These are phyloP conservation scores for Pteria penguin DNA, from an alignment of 2,888 invertebrate species.

Conservation along the genomic window DNA sequence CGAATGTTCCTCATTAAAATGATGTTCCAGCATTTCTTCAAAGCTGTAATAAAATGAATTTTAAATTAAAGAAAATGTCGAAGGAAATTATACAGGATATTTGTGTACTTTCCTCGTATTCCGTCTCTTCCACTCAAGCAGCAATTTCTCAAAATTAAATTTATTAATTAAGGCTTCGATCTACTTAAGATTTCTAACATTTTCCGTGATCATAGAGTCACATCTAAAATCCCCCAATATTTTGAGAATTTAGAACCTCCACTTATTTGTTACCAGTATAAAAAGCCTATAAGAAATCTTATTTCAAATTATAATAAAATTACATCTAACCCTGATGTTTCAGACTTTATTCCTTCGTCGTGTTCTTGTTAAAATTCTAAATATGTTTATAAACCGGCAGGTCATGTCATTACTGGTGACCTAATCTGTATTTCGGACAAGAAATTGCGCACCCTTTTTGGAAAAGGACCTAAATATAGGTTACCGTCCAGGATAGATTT, in stretches of 20 bases:
- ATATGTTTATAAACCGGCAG: not conserved
- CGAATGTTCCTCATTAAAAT: too few species aligned
- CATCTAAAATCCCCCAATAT: not conserved
- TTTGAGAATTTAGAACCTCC: not conserved
- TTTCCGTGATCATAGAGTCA: not conserved
- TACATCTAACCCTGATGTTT: not conserved
- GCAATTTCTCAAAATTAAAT: not conserved
- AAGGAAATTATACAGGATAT: too few species aligned
- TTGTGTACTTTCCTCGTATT: too few species aligned
- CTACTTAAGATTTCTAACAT: not conserved
- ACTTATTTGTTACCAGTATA: not conserved
- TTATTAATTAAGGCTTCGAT: not conserved
- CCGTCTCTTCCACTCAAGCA: too few species aligned
- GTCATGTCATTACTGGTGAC: too few species aligned
- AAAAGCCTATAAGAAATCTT: not conserved
- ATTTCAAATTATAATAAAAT: not conserved
- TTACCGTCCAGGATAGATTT: too few species aligned
- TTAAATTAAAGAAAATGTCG: too few species aligned
- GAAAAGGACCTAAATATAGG: too few species aligned
- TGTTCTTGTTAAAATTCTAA: not conserved
- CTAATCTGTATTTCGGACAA: too few species aligned
- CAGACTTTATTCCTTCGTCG: not conserved
- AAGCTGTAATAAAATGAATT: too few species aligned
- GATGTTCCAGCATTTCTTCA: too few species aligned
- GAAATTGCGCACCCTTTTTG: too few species aligned